phyloP scores from a whole-genome alignment of 2,113 vertebrate species.

The Pedetes capensis region DNA sequence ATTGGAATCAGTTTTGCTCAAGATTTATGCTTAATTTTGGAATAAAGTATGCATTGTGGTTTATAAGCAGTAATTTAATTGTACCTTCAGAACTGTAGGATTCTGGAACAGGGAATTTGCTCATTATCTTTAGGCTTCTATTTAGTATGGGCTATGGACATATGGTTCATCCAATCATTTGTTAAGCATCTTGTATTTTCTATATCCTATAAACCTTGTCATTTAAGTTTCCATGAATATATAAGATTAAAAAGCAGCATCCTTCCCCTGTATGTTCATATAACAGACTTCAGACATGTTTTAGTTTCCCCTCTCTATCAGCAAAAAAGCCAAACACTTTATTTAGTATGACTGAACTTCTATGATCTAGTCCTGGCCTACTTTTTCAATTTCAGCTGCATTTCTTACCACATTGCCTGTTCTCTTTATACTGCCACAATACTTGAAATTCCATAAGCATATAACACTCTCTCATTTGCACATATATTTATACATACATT shows the following conservation, averaged over 20 bases:
- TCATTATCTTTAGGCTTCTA: conserved; percentile 47
- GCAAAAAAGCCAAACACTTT: not conserved
- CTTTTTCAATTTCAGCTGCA: not conserved
- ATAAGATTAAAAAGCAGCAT: not conserved
- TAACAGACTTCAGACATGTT: not conserved
- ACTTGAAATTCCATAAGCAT: not conserved
- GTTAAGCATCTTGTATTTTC: conserved; percentile 5
- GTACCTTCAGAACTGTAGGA: conserved; percentile 50
- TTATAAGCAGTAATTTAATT: conserved; percentile 40
- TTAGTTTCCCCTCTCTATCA: not conserved
- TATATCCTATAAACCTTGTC: not conserved
- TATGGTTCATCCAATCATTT: conserved; percentile 48
- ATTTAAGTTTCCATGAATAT: not conserved
- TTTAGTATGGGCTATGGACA: conserved; percentile 40
- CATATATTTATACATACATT: not conserved
- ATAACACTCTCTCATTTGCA: not conserved
- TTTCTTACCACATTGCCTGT: not conserved
- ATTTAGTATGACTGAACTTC: not conserved
- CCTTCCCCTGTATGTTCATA: not conserved
- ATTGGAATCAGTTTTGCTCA: conserved; percentile 8
- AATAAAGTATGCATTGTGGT: conserved; percentile 16
- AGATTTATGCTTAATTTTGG: conserved; percentile 13
- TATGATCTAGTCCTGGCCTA: not conserved
- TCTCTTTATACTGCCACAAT: not conserved
- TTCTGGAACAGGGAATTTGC: conserved; percentile 14